phyloP scores from a whole-genome alignment of 2,797 vertebrate genomes.

The Hoplostethus mediterraneus region DNA sequence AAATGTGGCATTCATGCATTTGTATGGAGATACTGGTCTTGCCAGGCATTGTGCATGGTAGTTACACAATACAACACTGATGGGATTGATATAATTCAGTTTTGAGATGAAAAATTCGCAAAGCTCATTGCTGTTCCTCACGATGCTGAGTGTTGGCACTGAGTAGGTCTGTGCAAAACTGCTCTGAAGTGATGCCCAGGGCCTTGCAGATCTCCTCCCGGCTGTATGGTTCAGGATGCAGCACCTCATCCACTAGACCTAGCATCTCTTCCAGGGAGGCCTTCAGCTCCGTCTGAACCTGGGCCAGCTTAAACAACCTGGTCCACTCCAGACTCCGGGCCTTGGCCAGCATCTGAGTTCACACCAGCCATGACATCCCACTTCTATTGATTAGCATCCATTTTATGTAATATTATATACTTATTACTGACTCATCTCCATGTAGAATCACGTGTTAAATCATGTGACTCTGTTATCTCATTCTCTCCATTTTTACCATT shows the following conservation, averaged over 20 bases:
- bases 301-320: constrained; percentile 84
- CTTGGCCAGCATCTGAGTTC: constrained; percentile 89
- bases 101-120: neutral
- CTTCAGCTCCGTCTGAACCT: constrained; percentile 88
- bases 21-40: neutral
- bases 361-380: constrained; percentile 17
- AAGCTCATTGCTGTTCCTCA: constrained; percentile 71
- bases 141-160: constrained; percentile 91
- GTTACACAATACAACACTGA: neutral
- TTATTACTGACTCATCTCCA: neutral
- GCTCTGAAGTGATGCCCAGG: constrained; percentile 88
- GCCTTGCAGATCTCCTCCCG: constrained; percentile 90
- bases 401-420: constrained; percentile 16
- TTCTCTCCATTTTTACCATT: neutral
- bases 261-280: constrained; percentile 91
- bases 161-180: constrained; percentile 87
- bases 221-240: constrained; percentile 93
- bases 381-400: constrained; percentile 27
- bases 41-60: neutral
- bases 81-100: neutral
- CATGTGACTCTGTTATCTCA: neutral
- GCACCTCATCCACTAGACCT: constrained; percentile 86
- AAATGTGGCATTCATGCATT: neutral
- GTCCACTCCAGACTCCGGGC: constrained; percentile 85
- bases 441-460: no score